Conservation (phyloP, 1,140 invertebrate genomes). For the Atta cephalotes region DNA sequence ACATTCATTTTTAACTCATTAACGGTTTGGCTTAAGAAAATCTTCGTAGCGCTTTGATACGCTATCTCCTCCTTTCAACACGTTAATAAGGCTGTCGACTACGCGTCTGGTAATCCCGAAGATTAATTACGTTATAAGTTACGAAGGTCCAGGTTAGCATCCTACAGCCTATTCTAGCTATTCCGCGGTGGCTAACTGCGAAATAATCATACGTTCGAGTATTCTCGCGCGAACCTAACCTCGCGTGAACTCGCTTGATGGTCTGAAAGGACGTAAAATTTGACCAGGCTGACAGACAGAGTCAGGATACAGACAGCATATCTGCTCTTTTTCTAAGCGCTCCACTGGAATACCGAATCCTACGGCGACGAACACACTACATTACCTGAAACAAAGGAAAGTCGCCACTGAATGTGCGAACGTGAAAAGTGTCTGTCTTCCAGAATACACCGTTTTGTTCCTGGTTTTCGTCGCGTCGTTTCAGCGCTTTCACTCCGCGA, state of each 20-base stretch:
- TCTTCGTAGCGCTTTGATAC: constrained; percentile 15
- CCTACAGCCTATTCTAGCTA: neutral
- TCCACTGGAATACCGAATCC: constrained; percentile 21
- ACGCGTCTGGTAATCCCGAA: constrained; percentile 40
- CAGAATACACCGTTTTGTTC: constrained; percentile 30
- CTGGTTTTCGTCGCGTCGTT: constrained; percentile 56
- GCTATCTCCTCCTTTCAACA: constrained; percentile 13
- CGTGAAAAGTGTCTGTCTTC: constrained; percentile 62
- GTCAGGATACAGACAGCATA: neutral
- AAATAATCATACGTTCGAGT: constrained; percentile 48
- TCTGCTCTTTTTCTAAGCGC: constrained; percentile 19
- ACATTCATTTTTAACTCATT: constrained; percentile 22
- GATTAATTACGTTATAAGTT: constrained; percentile 55
- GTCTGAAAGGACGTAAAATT: constrained; percentile 33
- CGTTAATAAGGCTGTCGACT: constrained; percentile 47
- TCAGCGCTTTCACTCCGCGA: constrained; percentile 35
- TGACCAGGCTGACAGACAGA: neutral
- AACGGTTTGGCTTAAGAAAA: constrained; percentile 25
- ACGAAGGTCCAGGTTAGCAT: constrained; percentile 35
- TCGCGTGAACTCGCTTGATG: neutral
- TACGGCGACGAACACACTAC: constrained; percentile 41
- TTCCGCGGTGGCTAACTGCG: constrained; percentile 35
- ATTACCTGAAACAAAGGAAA: constrained; percentile 54
- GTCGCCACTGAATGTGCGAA: constrained; percentile 45
- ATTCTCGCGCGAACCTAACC: neutral